Evolutionary conservation across 1,140 invertebrate genomes (phyloP), one percentile per base, ranked within the genome.

Genomic region (Nephotettix cincticeps): DNA sequence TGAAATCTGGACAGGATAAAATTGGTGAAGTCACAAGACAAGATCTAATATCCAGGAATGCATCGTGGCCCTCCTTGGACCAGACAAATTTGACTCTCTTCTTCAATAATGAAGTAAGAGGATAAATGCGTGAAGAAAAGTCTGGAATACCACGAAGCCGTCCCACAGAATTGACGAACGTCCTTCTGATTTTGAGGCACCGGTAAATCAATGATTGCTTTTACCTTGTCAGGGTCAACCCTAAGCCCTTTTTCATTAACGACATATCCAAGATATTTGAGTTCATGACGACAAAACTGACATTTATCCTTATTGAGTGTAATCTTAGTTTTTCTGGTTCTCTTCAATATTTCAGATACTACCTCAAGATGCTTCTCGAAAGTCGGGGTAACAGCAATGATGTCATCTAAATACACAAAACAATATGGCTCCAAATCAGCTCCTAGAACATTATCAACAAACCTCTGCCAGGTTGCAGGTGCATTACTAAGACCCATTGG

Each of bases 331-430:
- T 14, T n/a, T 27, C 25, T 2, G 25, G 28, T 25, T 9, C 56
- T 25, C 9, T 61, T 27, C 25, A 61, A 61, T 11, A 61, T 61
- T 61, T 61, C 25, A 9, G 14, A 21, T n/a, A 61, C 25, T 6
- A 61, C 56, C 25, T 61, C 21, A 11, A 61, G 27, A 28, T 61
- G 25, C 4, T 29, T 25, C 21, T 61, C 56, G 9, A 61, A 61
- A 4, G 6, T 27, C 11, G 14, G 23, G 9, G 56, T 61, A 21
- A 61, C 56, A 1, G 28, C 27, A 9, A 61, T 27, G 2, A 27
- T 61, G 25, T 61, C 56, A n/a, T 61, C 56, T 25, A 61, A 25
- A 28, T 61, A 61, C 1, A 61, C 56, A 23, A 61, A 61, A 9
- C 25, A 21, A n/a, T 61, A 2, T 9, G 56, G 56, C 23, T 61